Evolutionary conservation across 2,888 invertebrate species (phyloP).

Genomic region (Leptopilina drosophilae): DNA sequence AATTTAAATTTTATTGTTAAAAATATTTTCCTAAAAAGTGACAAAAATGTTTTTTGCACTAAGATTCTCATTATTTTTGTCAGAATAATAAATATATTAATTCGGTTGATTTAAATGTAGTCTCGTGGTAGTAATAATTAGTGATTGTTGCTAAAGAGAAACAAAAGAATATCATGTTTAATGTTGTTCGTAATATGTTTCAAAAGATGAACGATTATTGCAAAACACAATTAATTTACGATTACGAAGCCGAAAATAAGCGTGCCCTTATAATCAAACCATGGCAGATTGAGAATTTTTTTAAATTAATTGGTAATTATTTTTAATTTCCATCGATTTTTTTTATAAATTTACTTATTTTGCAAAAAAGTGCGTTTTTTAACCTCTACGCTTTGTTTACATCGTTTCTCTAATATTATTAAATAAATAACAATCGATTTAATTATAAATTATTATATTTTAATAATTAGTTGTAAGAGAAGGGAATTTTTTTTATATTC

Average conservation of each 20-base stretch:
- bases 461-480: too few relatives aligned
- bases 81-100: too few relatives aligned
- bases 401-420: too few relatives aligned
- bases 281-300: slow-evolving; percentile 64
- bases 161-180: background rate
- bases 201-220: slow-evolving; percentile 17
- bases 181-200: background rate
- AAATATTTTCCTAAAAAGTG: background rate
- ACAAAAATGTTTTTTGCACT: background rate
- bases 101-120: too few relatives aligned
- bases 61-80: too few relatives aligned
- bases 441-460: too few relatives aligned
- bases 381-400: too few relatives aligned
- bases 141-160: background rate
- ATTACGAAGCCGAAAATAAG: background rate
- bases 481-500: too few relatives aligned
- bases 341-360: background rate
- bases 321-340: background rate
- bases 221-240: slow-evolving; percentile 19
- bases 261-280: slow-evolving; percentile 54
- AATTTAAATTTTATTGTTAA: background rate
- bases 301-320: slow-evolving; percentile 63
- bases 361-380: background rate
- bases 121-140: too few relatives aligned
- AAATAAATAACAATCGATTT: too few relatives aligned